phyloP scores from a whole-genome alignment of 2,797 vertebrate genomes.

The Microhierax caerulescens region DNA sequence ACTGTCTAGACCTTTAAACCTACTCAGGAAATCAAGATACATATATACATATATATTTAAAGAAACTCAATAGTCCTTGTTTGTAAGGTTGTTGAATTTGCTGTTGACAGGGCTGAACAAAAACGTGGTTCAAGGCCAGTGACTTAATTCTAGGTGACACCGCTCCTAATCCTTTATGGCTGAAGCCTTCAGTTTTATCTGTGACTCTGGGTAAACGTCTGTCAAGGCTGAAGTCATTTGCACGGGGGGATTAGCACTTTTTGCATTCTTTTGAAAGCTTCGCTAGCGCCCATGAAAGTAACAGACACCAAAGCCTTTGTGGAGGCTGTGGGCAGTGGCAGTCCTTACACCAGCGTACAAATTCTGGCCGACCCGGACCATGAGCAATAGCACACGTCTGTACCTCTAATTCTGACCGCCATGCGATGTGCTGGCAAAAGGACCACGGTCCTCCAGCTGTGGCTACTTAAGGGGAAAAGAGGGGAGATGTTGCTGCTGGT shows the following conservation, averaged over 20 bases:
- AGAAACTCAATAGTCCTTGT: background rate
- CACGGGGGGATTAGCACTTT: background rate
- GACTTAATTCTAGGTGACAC: slow-evolving; percentile 34
- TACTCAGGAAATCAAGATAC: background rate
- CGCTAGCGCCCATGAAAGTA: background rate
- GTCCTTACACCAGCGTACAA: background rate
- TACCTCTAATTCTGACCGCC: background rate
- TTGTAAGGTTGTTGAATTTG: background rate
- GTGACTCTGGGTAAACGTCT: background rate
- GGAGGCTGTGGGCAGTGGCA: background rate
- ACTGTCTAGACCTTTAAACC: background rate
- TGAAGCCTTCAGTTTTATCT: slow-evolving; percentile 45
- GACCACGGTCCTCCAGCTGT: background rate
- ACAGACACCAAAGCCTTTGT: background rate
- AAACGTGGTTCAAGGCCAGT: background rate
- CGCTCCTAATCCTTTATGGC: slow-evolving; percentile 9
- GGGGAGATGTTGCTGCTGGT: background rate
- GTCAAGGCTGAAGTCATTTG: slow-evolving; percentile 25
- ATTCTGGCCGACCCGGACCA: background rate
- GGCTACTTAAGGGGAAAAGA: background rate
- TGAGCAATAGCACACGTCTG: background rate
- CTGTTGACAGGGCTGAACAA: background rate
- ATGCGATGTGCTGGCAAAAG: background rate
- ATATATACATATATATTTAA: background rate
- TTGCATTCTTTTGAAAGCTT: slow-evolving; percentile 28